Conservation (phyloP, 2,888 invertebrate genomes). For the Odontomyia ornata region DNA sequence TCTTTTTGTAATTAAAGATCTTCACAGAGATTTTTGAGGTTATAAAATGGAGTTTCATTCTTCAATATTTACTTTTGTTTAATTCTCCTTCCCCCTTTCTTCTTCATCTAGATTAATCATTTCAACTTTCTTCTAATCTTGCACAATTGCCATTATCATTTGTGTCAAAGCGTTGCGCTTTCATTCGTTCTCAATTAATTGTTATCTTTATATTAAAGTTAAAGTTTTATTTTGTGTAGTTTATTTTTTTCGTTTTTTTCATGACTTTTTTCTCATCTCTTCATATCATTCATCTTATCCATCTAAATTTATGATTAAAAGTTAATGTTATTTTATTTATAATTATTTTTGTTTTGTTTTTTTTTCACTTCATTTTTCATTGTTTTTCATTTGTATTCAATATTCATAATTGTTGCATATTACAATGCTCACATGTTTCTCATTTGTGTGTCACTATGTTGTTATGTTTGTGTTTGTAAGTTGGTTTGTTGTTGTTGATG, state of each 20-base stretch:
- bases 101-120: not conserved
- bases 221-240: conserved; percentile 22
- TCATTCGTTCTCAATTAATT: conserved; percentile 18
- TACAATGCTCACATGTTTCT: conserved; percentile 20
- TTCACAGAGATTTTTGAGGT: conserved; percentile 45
- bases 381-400: conserved; percentile 16
- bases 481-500: conserved; percentile 40
- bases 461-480: not conserved
- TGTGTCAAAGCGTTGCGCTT: not conserved
- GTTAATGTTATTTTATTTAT: conserved; percentile 30
- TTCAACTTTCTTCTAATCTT: not conserved
- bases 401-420: conserved; percentile 32
- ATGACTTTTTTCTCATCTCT: conserved; percentile 5
- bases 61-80: conserved; percentile 29
- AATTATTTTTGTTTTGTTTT: conserved; percentile 22
- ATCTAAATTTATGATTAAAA: conserved; percentile 37
- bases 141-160: conserved; percentile 10
- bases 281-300: not conserved
- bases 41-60: conserved; percentile 43
- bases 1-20: conserved; percentile 42
- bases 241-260: conserved; percentile 21
- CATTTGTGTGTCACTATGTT: conserved; percentile 28
- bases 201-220: conserved; percentile 18
- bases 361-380: conserved; percentile 24
- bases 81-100: not conserved